phyloP scores from a whole-genome alignment of 53 echinoderm and acorn worm species.

The Echinarachnius parma region DNA sequence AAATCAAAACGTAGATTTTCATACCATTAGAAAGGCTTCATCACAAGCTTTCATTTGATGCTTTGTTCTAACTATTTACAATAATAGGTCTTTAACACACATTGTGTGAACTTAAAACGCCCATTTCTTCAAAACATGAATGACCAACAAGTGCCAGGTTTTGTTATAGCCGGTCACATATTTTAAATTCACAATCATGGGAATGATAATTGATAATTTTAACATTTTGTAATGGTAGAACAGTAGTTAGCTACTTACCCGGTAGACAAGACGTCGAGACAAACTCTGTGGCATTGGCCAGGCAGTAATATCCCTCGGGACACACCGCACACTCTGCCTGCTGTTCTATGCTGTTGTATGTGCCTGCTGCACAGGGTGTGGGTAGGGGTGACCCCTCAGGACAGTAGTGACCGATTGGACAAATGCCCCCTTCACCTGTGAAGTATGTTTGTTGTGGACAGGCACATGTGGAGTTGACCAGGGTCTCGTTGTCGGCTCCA shows the following conservation, averaged over 20 bases:
- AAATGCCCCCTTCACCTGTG: constrained; percentile 86
- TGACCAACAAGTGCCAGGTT: no score
- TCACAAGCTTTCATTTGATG: no score
- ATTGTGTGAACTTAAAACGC: no score
- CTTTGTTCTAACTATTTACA: no score
- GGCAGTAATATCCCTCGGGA: constrained; percentile 87
- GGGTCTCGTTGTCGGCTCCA: constrained; percentile 60
- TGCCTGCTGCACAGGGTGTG: constrained; percentile 69
- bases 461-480: constrained; percentile 63
- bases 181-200: no score
- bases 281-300: constrained; percentile 80
- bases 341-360: constrained; percentile 68
- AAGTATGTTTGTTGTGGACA: constrained; percentile 89
- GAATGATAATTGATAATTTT: no score
- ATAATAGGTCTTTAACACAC: no score
- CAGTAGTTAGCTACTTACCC: constrained; percentile 73
- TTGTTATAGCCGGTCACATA: no score
- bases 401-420: constrained; percentile 94
- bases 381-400: constrained; percentile 75
- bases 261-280: constrained; percentile 65
- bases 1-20: no score
- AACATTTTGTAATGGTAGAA: no score
- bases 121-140: no score
- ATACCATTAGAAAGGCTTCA: no score
- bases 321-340: constrained; percentile 73